phyloP scores from a whole-genome alignment of 2,113 vertebrate species.

The Engystomops pustulosus region DNA sequence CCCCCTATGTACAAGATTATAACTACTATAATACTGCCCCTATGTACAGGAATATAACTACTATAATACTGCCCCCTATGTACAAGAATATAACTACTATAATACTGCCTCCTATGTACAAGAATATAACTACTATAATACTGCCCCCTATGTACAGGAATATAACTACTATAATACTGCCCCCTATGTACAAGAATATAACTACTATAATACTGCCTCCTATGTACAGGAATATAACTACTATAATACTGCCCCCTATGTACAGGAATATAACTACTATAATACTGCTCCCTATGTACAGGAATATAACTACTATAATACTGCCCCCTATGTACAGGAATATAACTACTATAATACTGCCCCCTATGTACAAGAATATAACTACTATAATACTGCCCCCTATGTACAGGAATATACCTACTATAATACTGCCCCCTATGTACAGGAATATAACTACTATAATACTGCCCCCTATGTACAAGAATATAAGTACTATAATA shows the following conservation, averaged over 20 bases:
- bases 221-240: constrained; percentile 13
- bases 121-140: constrained; percentile 1
- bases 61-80: not conserved
- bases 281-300: not conserved
- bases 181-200: constrained; percentile 10
- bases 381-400: too few species aligned
- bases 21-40: too few species aligned
- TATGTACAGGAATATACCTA: not conserved
- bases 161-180: not conserved
- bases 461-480: not conserved
- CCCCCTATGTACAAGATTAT: not conserved
- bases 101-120: constrained; percentile 5
- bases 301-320: constrained; percentile 12
- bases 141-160: not conserved
- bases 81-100: constrained; percentile 17
- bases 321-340: not conserved
- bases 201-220: constrained; percentile 1
- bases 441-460: constrained; percentile 10
- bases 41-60: too few species aligned
- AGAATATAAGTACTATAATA: constrained; percentile 17
- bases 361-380: not conserved
- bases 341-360: constrained; percentile 15
- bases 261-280: constrained; percentile 7
- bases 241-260: constrained; percentile 7
- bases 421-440: not conserved